Evolutionary conservation across 2,888 invertebrate genomes (phyloP), one percentile per base, ranked within the genome.

Genomic region (Brenthis hecate): DNA sequence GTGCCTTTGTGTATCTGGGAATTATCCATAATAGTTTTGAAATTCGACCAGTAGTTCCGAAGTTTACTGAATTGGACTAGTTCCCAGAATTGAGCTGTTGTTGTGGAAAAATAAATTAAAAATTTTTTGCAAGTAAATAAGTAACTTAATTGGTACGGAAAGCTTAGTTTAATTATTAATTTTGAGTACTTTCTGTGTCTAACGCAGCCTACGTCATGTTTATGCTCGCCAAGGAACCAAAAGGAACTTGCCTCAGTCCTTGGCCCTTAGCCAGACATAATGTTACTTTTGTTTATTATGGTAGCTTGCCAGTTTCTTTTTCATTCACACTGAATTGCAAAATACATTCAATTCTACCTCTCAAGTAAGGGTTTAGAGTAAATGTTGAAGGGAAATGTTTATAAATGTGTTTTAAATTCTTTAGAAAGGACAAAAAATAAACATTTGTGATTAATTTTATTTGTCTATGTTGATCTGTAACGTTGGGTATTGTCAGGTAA

Each of bases 181-280:
- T 43, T 14, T 13, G 23, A 23, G 53, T 62, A 54, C 13, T 13
- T 62, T 43, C 32, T 36, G 19, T 62, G 36, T 54, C 23, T 60
- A 58, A 58, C 58, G 51, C 50, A 16, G 16, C 51, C 32, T 36
- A 54, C 54, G 43, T 11, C 28, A 66, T 60, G 54, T 48, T 51
- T 19, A 57, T 28, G n/a, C 14, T 43, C 53, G 62, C 53, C 62
- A 62, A 62, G 53, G 19, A 62, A 32, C 54, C 60, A 47, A 66
- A 60, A 47, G 78, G 78, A 80, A 81, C 80, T 84, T 81, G 83
- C 82, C 81, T 83, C 53, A 62, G 16, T 13, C 16, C 80, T 85
- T 91, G 91, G 91, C 89, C 78, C 77, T 75, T 77, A 81, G 88
- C 91, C 91, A 91, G 86, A 80, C 80, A 50, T 70, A 63, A 71